A percentile compares a stretch with the other conserved stretches of the same genome.
phyloP scores from a whole-genome alignment of 2,888 invertebrate species.

The Cerastis leucographa region DNA sequence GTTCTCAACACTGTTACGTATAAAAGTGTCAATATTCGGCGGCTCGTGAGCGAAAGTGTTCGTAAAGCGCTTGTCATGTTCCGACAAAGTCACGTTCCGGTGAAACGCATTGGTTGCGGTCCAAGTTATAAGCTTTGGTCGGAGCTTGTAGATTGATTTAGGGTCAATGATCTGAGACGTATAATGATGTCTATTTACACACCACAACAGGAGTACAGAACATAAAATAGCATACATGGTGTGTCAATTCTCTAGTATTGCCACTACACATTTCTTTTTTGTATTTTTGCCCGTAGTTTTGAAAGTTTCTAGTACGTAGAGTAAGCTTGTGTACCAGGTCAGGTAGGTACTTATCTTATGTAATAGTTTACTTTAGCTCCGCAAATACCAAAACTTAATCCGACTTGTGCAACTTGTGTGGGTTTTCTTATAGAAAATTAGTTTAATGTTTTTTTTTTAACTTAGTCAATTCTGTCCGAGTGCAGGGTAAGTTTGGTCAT shows the following conservation, averaged over 20 bases:
- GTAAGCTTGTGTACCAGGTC: neutral
- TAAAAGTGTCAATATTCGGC: conserved; percentile 58
- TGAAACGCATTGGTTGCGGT: conserved; percentile 68
- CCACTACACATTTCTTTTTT: neutral
- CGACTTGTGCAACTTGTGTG: too few relatives aligned
- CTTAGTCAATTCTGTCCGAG: too few relatives aligned
- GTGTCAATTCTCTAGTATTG: too few relatives aligned
- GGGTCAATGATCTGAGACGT: neutral
- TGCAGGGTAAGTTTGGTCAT: too few relatives aligned
- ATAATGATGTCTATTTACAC: neutral
- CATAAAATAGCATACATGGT: too few relatives aligned
- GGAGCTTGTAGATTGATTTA: neutral
- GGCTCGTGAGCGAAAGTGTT: conserved; percentile 77
- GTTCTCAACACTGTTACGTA: conserved; percentile 39
- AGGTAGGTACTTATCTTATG: too few relatives aligned
- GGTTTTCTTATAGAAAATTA: too few relatives aligned
- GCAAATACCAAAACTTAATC: too few relatives aligned
- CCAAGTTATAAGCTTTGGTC: conserved; percentile 37
- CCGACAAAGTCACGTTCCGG: conserved; percentile 64
- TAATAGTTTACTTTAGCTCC: too few relatives aligned
- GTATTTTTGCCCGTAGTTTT: neutral
- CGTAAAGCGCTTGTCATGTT: conserved; percentile 76
- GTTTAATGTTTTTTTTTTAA: too few relatives aligned
- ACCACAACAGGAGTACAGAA: neutral
- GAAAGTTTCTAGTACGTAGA: neutral